Evolutionary conservation across 2,888 invertebrate species (phyloP).

Genomic region (Apomyelois bistriatella): DNA sequence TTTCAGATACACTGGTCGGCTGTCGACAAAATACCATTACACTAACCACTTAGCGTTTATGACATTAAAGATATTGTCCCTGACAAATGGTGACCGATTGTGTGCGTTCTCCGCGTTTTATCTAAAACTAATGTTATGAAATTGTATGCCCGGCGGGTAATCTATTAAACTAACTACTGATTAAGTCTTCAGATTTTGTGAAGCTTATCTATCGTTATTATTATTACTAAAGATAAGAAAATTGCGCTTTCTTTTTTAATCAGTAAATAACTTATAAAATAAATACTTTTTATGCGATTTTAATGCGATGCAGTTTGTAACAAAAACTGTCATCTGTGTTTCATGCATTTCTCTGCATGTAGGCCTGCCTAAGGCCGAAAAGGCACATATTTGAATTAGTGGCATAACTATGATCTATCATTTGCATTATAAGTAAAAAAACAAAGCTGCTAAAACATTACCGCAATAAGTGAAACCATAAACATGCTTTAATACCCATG

Average conservation of each 20-base stretch:
- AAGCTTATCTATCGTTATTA: not conserved
- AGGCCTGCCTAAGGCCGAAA: no score
- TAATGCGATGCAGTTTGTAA: no score
- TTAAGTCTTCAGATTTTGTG: constrained; percentile 12
- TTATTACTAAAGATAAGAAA: not conserved
- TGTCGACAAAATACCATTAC: constrained; percentile 6
- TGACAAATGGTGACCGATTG: constrained; percentile 12
- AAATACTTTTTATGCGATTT: no score
- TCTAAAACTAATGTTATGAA: constrained; percentile 19
- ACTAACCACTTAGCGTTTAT: constrained; percentile 13
- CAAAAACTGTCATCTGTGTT: no score
- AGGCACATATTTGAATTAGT: no score
- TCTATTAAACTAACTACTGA: constrained; percentile 16
- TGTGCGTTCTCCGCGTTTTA: constrained; percentile 8
- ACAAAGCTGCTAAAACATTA: no score
- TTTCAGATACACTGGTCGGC: not conserved
- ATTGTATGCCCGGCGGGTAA: constrained; percentile 17
- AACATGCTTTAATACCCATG: no score
- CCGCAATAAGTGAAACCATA: no score
- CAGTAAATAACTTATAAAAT: no score
- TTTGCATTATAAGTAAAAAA: no score
- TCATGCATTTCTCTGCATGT: no score
- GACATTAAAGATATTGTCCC: constrained; percentile 12
- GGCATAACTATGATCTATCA: no score
- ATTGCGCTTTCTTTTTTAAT: not conserved